Evolutionary conservation across 2,797 vertebrate genomes (phyloP).

Genomic region (Lutjanus campechanus): DNA sequence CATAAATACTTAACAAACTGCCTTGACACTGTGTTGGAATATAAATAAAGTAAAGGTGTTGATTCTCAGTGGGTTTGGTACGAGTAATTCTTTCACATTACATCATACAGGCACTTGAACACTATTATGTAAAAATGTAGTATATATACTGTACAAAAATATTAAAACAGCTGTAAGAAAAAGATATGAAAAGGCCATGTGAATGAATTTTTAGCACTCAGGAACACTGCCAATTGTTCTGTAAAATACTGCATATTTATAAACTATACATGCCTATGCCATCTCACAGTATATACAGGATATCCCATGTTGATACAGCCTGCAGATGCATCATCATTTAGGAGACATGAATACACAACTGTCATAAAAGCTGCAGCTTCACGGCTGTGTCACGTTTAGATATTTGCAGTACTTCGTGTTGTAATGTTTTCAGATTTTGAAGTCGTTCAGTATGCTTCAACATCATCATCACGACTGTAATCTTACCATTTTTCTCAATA

Average conservation of each 20-base stretch:
- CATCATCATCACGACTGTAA: not conserved
- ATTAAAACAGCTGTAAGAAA: too few relatives aligned
- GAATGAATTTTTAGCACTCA: too few relatives aligned
- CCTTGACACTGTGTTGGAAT: too few relatives aligned
- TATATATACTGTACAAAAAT: too few relatives aligned
- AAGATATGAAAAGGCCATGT: not conserved
- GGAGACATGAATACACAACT: not conserved
- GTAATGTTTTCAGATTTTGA: not conserved
- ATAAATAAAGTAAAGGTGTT: too few relatives aligned
- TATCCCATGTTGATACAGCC: conserved; percentile 46
- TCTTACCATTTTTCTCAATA: not conserved
- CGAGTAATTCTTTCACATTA: too few relatives aligned
- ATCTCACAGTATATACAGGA: conserved; percentile 30
- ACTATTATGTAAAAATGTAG: too few relatives aligned
- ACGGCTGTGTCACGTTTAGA: not conserved
- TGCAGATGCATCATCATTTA: conserved; percentile 19
- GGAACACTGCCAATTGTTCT: not conserved
- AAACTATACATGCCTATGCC: not conserved
- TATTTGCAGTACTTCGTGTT: not conserved
- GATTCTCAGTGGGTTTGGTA: too few relatives aligned
- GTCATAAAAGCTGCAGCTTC: conserved; percentile 1
- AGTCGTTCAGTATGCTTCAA: not conserved
- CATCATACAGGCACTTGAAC: too few relatives aligned
- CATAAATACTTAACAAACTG: too few relatives aligned
- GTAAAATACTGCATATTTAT: not conserved